These are phyloP conservation scores for Tortricodes alternella DNA, from an alignment of 2,888 invertebrate species.

Conservation along the genomic window DNA sequence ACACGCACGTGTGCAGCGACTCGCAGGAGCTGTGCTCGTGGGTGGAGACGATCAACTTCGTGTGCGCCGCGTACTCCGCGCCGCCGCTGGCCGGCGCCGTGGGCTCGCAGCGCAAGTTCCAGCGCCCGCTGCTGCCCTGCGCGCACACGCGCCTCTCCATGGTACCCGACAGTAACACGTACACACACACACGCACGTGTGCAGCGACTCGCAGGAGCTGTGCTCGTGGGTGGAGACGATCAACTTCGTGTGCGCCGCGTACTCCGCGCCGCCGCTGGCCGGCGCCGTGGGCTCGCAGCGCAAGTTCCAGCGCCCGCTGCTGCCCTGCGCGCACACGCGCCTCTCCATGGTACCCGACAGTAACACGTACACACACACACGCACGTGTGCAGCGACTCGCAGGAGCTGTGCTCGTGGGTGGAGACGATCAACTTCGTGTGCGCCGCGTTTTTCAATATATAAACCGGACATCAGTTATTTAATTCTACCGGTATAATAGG, in stretches of 20 bases:
- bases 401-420: conserved; percentile 98
- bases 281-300: conserved; percentile 97
- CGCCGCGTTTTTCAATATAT: no score
- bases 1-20: conserved; percentile 88
- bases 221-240: conserved; percentile 99
- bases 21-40: conserved; percentile 97
- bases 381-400: conserved; percentile 90
- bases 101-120: conserved; percentile 97
- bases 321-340: conserved; percentile 97
- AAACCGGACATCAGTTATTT: no score
- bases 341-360: conserved; percentile 62
- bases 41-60: conserved; percentile 99
- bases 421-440: conserved; percentile 99
- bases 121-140: conserved; percentile 96
- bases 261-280: conserved; percentile 97
- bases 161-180: no score
- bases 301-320: conserved; percentile 96
- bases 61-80: conserved; percentile 97
- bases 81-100: conserved; percentile 97
- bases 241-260: conserved; percentile 98
- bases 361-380: no score
- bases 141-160: conserved; percentile 91
- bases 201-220: conserved; percentile 95
- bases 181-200: no score
- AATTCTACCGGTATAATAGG: no score